Percentiles rank a stretch among this genome's conserved stretches.
Conservation (phyloP, 1,140 invertebrate genomes). For the Vanessa atalanta region DNA sequence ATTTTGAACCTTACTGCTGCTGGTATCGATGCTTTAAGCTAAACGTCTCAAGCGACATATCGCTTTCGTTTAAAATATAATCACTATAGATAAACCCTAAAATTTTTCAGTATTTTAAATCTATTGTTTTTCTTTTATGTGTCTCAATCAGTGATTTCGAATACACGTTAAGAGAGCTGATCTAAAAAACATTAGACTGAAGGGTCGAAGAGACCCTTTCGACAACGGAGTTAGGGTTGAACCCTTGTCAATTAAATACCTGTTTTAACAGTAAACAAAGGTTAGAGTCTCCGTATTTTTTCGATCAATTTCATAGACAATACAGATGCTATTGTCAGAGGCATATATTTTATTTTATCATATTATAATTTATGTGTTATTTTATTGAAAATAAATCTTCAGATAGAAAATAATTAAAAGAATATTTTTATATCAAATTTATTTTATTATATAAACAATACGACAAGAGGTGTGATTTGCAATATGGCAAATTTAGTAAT, state of each 20-base stretch:
- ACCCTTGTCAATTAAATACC: constrained; percentile 27
- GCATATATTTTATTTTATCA: not conserved
- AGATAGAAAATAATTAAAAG: too few species aligned
- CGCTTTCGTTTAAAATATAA: too few species aligned
- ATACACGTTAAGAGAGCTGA: not conserved
- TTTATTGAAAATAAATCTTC: not conserved
- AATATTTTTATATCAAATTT: too few species aligned
- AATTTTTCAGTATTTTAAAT: not conserved
- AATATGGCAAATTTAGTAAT: too few species aligned
- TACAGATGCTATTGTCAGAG: not conserved
- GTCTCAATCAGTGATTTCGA: not conserved
- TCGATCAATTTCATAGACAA: not conserved
- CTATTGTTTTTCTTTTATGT: not conserved
- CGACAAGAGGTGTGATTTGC: too few species aligned
- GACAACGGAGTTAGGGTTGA: constrained; percentile 3
- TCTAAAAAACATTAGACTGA: constrained; percentile 2
- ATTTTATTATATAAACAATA: too few species aligned
- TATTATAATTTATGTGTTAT: not conserved
- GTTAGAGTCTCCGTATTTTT: not conserved
- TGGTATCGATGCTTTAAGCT: too few species aligned
- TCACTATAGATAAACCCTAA: not conserved
- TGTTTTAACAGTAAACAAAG: constrained; percentile 20
- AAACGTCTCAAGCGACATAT: too few species aligned
- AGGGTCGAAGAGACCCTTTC: not conserved
- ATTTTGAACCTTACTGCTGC: too few species aligned